Conservation (phyloP, 1,140 invertebrate genomes). For the Melanaphis sacchari region DNA sequence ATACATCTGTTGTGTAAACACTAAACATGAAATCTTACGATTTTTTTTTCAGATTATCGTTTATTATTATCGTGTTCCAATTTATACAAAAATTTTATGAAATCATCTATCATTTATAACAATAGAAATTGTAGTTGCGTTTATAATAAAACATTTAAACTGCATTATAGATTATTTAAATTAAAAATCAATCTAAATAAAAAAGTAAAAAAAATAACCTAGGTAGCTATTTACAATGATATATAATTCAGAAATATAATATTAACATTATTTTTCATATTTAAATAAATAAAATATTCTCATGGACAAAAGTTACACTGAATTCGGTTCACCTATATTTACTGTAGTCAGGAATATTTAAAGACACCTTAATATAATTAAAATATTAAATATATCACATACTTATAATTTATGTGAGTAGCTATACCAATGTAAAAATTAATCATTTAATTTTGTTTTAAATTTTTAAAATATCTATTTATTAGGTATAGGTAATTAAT, state of each 20-base stretch:
- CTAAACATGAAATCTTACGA: constrained; percentile 33
- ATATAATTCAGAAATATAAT: neutral
- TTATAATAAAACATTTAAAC: neutral
- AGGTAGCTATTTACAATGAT: neutral
- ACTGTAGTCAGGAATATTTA: neutral
- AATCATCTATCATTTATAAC: neutral
- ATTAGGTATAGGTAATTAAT: too few relatives aligned
- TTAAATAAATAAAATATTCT: neutral
- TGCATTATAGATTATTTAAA: neutral
- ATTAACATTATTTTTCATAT: neutral
- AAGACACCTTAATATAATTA: neutral
- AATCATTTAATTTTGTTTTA: neutral
- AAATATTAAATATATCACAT: neutral
- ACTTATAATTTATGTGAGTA: neutral
- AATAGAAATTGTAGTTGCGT: neutral
- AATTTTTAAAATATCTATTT: neutral
- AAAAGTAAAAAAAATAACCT: neutral
- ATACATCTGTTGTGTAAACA: constrained; percentile 36
- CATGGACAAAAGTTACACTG: neutral
- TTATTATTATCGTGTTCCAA: constrained; percentile 31
- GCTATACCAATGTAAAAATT: neutral
- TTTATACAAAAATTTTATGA: neutral
- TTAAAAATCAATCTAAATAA: neutral
- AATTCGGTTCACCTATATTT: neutral
- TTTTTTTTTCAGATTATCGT: constrained; percentile 1